Evolutionary conservation across 1,140 invertebrate species (phyloP).

Genomic region (Atopsyche davidsoni): DNA sequence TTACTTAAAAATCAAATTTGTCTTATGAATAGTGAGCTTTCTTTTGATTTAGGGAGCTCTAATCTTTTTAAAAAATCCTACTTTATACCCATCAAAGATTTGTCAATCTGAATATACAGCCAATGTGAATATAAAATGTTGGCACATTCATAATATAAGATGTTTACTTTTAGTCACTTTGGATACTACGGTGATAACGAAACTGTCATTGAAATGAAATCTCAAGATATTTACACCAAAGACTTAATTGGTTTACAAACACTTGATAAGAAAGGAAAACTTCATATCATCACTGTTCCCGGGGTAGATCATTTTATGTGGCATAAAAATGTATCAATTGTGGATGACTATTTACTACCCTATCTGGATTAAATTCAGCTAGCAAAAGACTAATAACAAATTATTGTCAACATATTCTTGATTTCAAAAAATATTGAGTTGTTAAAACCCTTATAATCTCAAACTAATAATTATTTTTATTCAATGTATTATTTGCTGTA

Average conservation of each 20-base stretch:
- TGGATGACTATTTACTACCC: conserved; percentile 71
- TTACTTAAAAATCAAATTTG: too few species aligned
- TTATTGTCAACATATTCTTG: too few species aligned
- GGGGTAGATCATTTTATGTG: conserved; percentile 73
- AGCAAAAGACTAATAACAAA: too few species aligned
- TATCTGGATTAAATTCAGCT: conserved; percentile 66
- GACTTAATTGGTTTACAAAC: conserved; percentile 75
- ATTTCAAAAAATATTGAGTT: too few species aligned
- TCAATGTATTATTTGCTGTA: too few species aligned
- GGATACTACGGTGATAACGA: conserved; percentile 71
- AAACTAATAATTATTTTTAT: too few species aligned
- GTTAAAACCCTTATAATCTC: too few species aligned
- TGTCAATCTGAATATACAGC: too few species aligned
- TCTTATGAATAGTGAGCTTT: too few species aligned
- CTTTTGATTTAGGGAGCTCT: conserved; percentile 23
- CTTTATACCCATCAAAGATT: too few species aligned
- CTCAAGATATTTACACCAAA: conserved; percentile 63
- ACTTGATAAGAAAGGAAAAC: conserved; percentile 57
- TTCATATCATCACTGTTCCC: conserved; percentile 62
- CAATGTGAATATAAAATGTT: neutral
- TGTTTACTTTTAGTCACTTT: conserved; percentile 66
- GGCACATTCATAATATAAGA: conserved; percentile 5
- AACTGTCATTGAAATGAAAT: conserved; percentile 64
- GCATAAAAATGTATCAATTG: conserved; percentile 72
- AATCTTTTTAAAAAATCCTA: neutral